Evolutionary conservation across 2,113 vertebrate genomes (phyloP).

Genomic region (Paradoxurus hermaphroditus): DNA sequence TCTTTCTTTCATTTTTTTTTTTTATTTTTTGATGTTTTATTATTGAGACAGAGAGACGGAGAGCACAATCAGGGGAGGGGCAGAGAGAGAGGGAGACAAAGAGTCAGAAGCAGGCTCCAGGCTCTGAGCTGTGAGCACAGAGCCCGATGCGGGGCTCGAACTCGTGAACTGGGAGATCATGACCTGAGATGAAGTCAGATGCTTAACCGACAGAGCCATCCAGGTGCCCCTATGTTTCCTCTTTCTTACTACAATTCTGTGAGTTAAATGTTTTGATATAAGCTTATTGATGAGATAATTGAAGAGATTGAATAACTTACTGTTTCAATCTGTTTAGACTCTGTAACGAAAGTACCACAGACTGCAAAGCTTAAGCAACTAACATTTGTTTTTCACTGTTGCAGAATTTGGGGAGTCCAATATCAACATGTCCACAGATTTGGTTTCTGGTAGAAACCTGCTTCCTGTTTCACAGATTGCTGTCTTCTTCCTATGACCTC

Average conservation of each 20-base stretch:
- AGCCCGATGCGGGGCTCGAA: no score
- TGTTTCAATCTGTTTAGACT: background rate
- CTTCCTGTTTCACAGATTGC: background rate
- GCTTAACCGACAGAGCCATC: no score
- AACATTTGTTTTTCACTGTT: background rate
- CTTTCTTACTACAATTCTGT: background rate
- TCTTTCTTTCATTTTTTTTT: no score
- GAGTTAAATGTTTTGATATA: background rate
- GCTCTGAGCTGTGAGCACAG: no score
- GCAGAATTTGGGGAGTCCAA: background rate
- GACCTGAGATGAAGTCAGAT: no score
- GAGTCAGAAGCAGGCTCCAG: no score
- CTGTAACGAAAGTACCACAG: background rate
- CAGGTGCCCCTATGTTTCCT: background rate
- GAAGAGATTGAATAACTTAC: background rate
- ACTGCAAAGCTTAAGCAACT: background rate
- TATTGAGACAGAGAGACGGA: no score
- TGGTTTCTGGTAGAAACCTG: background rate
- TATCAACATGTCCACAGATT: background rate
- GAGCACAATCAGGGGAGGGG: no score
- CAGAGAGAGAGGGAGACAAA: no score
- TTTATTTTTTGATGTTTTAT: no score
- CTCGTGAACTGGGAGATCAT: no score
- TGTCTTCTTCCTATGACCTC: background rate
- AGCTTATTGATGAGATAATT: background rate